Conservation (phyloP, 2,888 invertebrate species). For the Brachypalpus laphriformis region DNA sequence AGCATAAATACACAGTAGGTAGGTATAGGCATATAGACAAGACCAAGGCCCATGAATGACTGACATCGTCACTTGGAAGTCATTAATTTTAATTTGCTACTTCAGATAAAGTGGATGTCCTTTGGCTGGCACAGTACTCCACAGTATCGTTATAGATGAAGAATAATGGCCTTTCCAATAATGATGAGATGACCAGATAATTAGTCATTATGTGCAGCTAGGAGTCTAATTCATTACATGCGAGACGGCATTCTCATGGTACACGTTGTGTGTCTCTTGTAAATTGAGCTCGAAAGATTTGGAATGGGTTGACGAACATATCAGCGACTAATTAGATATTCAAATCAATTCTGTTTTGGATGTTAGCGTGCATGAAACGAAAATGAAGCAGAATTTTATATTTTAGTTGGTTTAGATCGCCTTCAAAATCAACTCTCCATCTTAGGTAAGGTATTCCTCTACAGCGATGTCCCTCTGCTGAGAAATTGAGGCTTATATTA, state of each 20-base stretch:
- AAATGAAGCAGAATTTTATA: background rate
- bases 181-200: slow-evolving; percentile 8
- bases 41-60: background rate
- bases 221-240: slow-evolving; percentile 4
- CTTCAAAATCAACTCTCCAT: no score
- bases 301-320: background rate
- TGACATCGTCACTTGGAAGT: slow-evolving; percentile 3
- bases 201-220: slow-evolving; percentile 27
- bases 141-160: background rate
- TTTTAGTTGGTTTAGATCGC: no score
- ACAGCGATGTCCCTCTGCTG: no score
- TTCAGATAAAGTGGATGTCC: slow-evolving; percentile 1
- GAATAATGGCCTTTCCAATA: slow-evolving; percentile 1
- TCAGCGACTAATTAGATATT: background rate
- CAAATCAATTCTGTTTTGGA: background rate
- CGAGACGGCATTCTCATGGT: background rate
- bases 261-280: background rate
- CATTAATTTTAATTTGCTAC: slow-evolving; percentile 42
- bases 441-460: no score
- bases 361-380: background rate
- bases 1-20: background rate
- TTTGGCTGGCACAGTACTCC: background rate
- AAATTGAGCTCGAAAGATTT: no score
- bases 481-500: no score
- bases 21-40: background rate